phyloP scores from a whole-genome alignment of 2,888 invertebrate genomes.

The Metopia argyrocephala region DNA sequence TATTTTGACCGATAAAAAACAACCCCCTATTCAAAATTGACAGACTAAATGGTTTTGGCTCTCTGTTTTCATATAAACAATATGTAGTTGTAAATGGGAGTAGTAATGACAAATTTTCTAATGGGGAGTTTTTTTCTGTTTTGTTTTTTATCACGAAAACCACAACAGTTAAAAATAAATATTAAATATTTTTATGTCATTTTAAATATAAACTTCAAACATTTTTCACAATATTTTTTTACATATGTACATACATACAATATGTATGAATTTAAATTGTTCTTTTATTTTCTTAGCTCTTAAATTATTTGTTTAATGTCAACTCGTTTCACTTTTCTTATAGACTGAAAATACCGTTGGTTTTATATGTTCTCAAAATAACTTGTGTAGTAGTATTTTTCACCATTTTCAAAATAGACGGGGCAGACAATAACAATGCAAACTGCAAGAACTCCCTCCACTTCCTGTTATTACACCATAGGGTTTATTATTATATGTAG shows the following conservation, averaged over 20 bases:
- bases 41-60: neutral
- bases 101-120: conserved; percentile 5
- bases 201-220: neutral
- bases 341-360: conserved; percentile 61
- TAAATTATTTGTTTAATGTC: neutral
- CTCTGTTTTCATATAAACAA: conserved; percentile 29
- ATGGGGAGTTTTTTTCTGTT: neutral
- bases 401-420: conserved; percentile 24
- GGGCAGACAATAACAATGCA: conserved; percentile 13
- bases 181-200: neutral
- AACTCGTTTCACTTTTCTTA: conserved; percentile 32
- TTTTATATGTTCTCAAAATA: conserved; percentile 49
- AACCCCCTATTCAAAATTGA: conserved; percentile 41
- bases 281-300: neutral
- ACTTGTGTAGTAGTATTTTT: no score
- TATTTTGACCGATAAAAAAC: conserved; percentile 42
- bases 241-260: neutral
- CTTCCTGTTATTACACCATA: conserved; percentile 20
- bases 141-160: neutral
- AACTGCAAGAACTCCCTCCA: conserved; percentile 16
- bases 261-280: neutral
- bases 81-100: conserved; percentile 30
- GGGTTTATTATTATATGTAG: no score
- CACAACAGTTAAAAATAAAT: neutral
- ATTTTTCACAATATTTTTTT: neutral